Evolutionary conservation across 2,797 vertebrate genomes (phyloP).

Genomic region (Champsocephalus esox): DNA sequence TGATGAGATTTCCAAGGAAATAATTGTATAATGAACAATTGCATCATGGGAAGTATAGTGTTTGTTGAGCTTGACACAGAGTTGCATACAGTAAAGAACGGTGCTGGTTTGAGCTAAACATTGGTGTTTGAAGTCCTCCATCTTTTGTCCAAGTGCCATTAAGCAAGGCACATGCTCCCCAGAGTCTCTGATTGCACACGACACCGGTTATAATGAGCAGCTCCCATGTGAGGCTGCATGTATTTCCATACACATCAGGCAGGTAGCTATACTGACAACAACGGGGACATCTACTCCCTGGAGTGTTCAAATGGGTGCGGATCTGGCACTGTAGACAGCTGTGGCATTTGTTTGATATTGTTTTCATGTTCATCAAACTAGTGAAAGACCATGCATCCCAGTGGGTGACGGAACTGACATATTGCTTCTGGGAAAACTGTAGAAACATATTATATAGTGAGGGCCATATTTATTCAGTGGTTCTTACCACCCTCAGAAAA

Average conservation of each 20-base stretch:
- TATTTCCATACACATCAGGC: constrained; percentile 34
- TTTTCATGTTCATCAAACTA: constrained; percentile 66
- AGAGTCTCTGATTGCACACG: constrained; percentile 18
- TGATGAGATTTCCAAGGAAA: background rate
- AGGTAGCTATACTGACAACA: constrained; percentile 32
- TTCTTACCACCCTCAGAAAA: constrained; percentile 21
- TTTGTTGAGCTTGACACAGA: background rate
- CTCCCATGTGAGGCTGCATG: constrained; percentile 22
- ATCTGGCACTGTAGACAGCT: constrained; percentile 70
- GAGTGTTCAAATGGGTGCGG: constrained; percentile 38
- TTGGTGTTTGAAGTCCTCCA: background rate
- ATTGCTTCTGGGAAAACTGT: constrained; percentile 17
- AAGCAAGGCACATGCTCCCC: constrained; percentile 34
- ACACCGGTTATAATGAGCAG: constrained; percentile 42
- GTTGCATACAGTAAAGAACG: background rate
- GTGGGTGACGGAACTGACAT: constrained; percentile 51
- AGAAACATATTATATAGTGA: constrained; percentile 47
- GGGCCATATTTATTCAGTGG: constrained; percentile 38
- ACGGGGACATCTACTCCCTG: constrained; percentile 42
- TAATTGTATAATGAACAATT: background rate
- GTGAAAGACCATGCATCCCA: constrained; percentile 47
- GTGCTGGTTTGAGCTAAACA: background rate
- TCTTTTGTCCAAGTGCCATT: constrained; percentile 22
- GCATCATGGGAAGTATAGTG: background rate
- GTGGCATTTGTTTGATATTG: constrained; percentile 67